Evolutionary conservation across 2,888 invertebrate genomes (phyloP).

Genomic region (Deilephila porcellus): DNA sequence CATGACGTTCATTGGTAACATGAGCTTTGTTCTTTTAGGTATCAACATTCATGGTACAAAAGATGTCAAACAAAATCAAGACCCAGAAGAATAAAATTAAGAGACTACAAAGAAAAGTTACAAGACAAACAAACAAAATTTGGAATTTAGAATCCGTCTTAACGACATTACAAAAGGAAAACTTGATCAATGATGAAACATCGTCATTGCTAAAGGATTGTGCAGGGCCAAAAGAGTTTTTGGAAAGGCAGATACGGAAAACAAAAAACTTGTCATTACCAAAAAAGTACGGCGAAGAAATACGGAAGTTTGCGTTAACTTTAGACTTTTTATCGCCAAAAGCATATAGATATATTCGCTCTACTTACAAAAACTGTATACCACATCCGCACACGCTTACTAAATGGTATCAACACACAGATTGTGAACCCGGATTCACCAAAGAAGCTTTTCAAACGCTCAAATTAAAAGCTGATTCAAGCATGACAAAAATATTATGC

Average conservation of each 20-base stretch:
- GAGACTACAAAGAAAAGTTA: background rate
- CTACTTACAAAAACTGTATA: no score
- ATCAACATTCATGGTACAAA: background rate
- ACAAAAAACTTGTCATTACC: background rate
- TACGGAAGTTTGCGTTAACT: background rate
- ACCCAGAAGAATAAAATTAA: background rate
- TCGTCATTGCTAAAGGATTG: background rate
- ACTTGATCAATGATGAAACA: background rate
- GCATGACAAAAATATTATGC: background rate
- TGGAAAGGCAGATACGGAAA: background rate
- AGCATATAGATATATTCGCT: no score
- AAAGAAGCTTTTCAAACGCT: background rate
- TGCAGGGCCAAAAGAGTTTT: background rate
- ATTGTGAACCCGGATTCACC: background rate
- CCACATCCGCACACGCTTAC: no score
- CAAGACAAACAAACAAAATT: background rate
- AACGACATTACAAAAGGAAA: background rate
- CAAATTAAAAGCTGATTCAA: background rate
- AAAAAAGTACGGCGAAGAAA: background rate
- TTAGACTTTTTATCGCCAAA: no score
- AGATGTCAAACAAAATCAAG: background rate
- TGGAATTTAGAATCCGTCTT: background rate
- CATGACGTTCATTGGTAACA: no score
- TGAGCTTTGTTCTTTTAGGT: no score
- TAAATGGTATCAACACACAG: no score